phyloP scores from a whole-genome alignment of 1,140 invertebrate genomes.

The Patella vulgata region DNA sequence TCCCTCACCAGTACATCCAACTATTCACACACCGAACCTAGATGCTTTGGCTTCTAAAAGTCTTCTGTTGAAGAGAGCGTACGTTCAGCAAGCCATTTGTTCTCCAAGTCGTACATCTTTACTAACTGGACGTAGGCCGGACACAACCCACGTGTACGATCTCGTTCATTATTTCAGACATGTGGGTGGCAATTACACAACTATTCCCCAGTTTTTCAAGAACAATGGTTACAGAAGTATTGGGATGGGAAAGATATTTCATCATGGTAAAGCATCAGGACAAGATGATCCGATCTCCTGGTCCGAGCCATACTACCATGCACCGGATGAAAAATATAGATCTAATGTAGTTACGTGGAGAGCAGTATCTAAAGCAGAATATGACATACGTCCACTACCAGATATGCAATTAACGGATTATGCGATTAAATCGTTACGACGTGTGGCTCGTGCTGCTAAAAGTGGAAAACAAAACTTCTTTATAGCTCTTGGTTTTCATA shows the following conservation, averaged over 20 bases:
- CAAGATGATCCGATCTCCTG: constrained; percentile 30
- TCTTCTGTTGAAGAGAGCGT: too few relatives aligned
- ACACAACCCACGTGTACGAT: too few relatives aligned
- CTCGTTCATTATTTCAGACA: constrained; percentile 80
- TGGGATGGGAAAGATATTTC: constrained; percentile 85
- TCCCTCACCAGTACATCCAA: constrained; percentile 40
- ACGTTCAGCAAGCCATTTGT: constrained; percentile 45
- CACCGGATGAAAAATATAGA: not conserved
- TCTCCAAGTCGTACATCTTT: constrained; percentile 84
- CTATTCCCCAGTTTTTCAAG: too few relatives aligned
- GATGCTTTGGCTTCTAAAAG: constrained; percentile 74
- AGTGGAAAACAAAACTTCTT: constrained; percentile 64
- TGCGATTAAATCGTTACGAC: constrained; percentile 75
- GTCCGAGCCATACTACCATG: constrained; percentile 24
- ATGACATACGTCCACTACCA: constrained; percentile 70
- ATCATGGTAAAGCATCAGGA: constrained; percentile 67
- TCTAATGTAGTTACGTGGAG: not conserved
- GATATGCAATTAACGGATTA: constrained; percentile 74
- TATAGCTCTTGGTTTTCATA: constrained; percentile 35
- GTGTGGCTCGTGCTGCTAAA: constrained; percentile 50
- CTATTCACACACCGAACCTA: constrained; percentile 80
- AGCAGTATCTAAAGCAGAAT: not conserved
- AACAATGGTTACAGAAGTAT: too few relatives aligned
- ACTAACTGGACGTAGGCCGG: too few relatives aligned
- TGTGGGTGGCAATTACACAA: too few relatives aligned